These are phyloP conservation scores for Anableps anableps DNA, from an alignment of 2,797 vertebrate genomes.

Conservation along the genomic window DNA sequence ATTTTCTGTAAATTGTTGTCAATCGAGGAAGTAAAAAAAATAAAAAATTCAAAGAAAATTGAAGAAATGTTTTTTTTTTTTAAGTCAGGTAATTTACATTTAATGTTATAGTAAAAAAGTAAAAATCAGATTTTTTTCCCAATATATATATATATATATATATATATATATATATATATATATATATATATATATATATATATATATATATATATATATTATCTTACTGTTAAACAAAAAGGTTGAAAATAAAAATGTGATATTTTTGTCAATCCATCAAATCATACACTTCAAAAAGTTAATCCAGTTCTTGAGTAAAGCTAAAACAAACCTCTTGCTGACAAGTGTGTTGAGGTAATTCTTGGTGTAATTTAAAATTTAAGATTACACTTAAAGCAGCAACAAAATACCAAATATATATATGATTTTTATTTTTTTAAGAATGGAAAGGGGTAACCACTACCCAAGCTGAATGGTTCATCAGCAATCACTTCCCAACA, in stretches of 20 bases:
- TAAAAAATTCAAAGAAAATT: background rate
- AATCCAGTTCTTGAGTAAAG: background rate
- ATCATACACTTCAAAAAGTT: background rate
- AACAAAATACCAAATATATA: background rate
- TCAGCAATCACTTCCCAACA: conserved; percentile 9
- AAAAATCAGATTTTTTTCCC: background rate
- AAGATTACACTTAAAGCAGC: background rate
- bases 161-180: too few species aligned
- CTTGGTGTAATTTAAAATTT: background rate
- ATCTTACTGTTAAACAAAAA: background rate
- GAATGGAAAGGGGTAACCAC: background rate
- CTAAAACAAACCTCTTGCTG: background rate
- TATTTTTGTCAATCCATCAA: background rate
- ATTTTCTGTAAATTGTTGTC: background rate
- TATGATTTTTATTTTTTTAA: background rate
- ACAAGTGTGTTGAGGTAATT: background rate
- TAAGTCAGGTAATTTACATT: background rate
- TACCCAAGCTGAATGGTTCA: conserved; percentile 8
- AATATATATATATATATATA: too few species aligned
- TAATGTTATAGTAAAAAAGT: background rate
- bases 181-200: too few species aligned
- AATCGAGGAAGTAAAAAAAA: background rate
- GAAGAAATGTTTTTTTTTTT: background rate
- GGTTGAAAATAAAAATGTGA: background rate
- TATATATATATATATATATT: background rate